Percentiles rank a stretch among this genome's conserved stretches.
phyloP scores from a whole-genome alignment of 1,140 invertebrate genomes.

The Megalonaias nervosa region DNA sequence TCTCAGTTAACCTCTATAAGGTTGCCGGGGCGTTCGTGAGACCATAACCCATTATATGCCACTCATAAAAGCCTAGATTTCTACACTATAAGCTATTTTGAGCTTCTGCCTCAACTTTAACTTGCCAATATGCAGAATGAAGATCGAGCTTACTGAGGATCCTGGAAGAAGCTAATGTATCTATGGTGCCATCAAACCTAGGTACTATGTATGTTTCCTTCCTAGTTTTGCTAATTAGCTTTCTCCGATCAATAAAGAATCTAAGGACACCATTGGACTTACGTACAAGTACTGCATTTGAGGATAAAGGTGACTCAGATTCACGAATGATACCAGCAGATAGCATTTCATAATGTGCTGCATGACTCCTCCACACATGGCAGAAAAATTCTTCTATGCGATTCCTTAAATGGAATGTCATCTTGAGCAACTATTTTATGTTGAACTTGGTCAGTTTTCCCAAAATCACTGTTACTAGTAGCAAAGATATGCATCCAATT shows the following conservation, averaged over 20 bases:
- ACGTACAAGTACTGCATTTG: conserved; percentile 6
- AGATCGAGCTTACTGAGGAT: conserved; percentile 72
- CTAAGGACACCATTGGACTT: conserved; percentile 4
- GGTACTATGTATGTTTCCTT: conserved; percentile 74
- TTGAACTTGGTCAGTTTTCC: conserved; percentile 1
- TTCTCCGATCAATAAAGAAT: conserved; percentile 10
- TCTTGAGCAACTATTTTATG: conserved; percentile 13
- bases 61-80: conserved; percentile 29
- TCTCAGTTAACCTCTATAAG: conserved; percentile 9
- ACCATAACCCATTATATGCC: not conserved
- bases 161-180: conserved; percentile 60
- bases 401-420: conserved; percentile 12
- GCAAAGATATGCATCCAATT: conserved; percentile 16
- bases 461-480: conserved; percentile 1
- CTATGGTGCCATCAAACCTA: conserved; percentile 70
- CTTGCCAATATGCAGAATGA: conserved; percentile 60
- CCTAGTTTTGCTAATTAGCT: too few species aligned
- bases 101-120: conserved; percentile 60
- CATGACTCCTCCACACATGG: conserved; percentile 1
- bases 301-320: conserved; percentile 7
- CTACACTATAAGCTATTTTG: conserved; percentile 57
- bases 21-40: too few species aligned
- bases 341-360: conserved; percentile 7
- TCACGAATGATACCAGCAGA: not conserved
- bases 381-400: conserved; percentile 11